A percentile compares a stretch with the other conserved stretches of the same genome.
phyloP scores from a whole-genome alignment of 2,113 vertebrate species.

The Aviceda subcristata region DNA sequence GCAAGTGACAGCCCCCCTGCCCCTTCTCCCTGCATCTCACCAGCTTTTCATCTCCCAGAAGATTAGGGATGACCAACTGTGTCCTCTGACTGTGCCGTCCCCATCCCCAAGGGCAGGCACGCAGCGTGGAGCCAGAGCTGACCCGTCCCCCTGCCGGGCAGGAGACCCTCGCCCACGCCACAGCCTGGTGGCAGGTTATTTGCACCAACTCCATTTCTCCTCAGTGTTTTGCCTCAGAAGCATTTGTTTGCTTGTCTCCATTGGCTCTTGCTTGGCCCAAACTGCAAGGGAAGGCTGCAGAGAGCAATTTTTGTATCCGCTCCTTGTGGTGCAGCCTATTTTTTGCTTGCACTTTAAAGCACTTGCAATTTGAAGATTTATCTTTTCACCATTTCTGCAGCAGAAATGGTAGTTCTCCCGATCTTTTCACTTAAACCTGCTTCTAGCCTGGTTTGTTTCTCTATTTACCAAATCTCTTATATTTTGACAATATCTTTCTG shows the following conservation, averaged over 20 bases:
- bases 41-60: not conserved
- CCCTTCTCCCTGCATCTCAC: not conserved
- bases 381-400: not conserved
- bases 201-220: not conserved
- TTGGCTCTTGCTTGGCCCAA: not conserved
- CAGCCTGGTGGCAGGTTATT: not conserved
- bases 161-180: not conserved
- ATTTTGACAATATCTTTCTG: not conserved
- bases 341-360: not conserved
- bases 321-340: not conserved
- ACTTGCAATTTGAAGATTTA: not conserved
- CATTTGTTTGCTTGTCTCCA: not conserved
- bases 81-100: not conserved
- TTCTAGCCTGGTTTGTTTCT: not conserved
- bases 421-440: not conserved
- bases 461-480: not conserved
- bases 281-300: not conserved
- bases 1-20: not conserved
- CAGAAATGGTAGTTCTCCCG: not conserved
- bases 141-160: fast-evolving
- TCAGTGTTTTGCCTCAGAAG: not conserved
- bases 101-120: not conserved
- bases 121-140: not conserved
- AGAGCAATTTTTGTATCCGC: not conserved
- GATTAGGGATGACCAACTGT: not conserved